phyloP scores from a whole-genome alignment of 1,140 invertebrate genomes.

The Halyomorpha halys region DNA sequence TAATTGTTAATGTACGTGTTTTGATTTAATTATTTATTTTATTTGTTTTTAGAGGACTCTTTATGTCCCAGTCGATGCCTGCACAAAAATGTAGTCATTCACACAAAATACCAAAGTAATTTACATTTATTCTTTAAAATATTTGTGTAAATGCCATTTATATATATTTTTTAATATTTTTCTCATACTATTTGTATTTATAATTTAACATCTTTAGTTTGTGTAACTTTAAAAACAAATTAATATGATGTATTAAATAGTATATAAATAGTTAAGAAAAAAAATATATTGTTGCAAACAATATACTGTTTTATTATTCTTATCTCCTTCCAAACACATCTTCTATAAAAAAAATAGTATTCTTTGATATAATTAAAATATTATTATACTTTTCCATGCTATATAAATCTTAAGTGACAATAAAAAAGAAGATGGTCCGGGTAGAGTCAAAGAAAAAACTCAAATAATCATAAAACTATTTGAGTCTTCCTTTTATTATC shows the following conservation, averaged over 20 bases:
- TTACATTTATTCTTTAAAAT: conserved; percentile 6
- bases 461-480: no score
- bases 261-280: conserved; percentile 6
- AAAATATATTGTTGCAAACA: conserved; percentile 8
- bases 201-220: conserved; percentile 18
- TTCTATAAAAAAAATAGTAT: no score
- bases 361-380: no score
- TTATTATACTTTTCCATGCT: no score
- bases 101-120: conserved; percentile 17
- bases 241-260: conserved; percentile 17
- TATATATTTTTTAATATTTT: conserved; percentile 13
- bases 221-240: conserved; percentile 5
- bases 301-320: not conserved
- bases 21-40: conserved; percentile 18
- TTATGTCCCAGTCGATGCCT: not conserved
- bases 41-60: not conserved
- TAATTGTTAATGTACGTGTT: conserved; percentile 12
- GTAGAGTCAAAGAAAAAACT: no score
- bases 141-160: conserved; percentile 17
- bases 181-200: conserved; percentile 4
- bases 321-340: no score
- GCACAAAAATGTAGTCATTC: conserved; percentile 16
- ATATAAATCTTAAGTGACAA: no score
- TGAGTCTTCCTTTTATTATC: no score
- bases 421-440: no score